Evolutionary conservation across 2,113 vertebrate genomes (phyloP), one percentile per base, ranked within the genome.

Genomic region (Chaetodon trifascialis): DNA sequence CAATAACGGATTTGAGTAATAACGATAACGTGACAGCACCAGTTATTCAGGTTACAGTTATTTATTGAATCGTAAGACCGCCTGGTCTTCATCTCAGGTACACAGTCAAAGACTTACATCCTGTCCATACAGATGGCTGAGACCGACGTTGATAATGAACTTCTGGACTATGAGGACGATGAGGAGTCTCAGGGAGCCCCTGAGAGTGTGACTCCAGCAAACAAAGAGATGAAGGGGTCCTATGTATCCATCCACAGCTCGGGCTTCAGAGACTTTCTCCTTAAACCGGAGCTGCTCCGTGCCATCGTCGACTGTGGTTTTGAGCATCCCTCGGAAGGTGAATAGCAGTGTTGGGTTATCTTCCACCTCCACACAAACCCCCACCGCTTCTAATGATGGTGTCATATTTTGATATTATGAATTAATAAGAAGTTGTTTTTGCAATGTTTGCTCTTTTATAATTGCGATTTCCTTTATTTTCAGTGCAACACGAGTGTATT

Each of bases 161-260:
- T 97, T 78, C 88, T 97, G 92, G 96, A 97, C 81, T 97, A 97
- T 0, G 96, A 97, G 55, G 97, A 97, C 56, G 96, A 97, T 1
- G 96, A 97, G 38, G 97, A 97, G 74, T 96, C 96, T 0, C 96
- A 97, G 87, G 94, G 89, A 40, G 93, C 91, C 5, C 78, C 92
- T 0, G 96, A 97, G 80, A 95, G 84, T 11, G 92, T 92, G 0
- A 91, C 92, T 1, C 89, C 91, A 0, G 84, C 94, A 2, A 90
- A 90, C 58, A 97, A 96, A 81, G 96, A 97, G 17, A 94, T 97
- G 67, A 97, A 97, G 87, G 96, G 97, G 0, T 97, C 97, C 67
- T 97, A 97, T 0, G 96, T 97, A 17, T 97, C 96, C 85, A 97
- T 97, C 86, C 97, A 97, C 92, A 97, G 96, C 91, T 97, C 97